Conservation (phyloP, 2,797 vertebrate genomes). For the Harpagifer antarcticus region DNA sequence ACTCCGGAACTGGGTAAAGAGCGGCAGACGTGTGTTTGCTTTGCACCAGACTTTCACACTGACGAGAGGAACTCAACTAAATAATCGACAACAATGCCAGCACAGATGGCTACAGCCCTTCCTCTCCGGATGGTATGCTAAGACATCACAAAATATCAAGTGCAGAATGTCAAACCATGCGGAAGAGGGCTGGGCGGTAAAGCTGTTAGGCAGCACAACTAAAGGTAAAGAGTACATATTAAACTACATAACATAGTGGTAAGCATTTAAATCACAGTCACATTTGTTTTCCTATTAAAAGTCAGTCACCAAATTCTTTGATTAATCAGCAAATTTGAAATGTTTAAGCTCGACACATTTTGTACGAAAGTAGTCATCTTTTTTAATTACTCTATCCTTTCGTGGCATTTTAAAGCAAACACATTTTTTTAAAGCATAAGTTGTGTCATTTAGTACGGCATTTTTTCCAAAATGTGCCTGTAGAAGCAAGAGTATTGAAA, state of each 20-base stretch:
- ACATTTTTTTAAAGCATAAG: not conserved
- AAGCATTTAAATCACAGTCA: not conserved
- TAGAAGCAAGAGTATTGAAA: not conserved
- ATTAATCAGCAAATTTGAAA: not conserved
- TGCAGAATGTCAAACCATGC: slow-evolving; percentile 66
- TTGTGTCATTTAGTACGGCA: not conserved
- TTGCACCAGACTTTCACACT: slow-evolving; percentile 83
- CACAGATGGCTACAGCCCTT: slow-evolving; percentile 72
- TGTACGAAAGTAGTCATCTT: not conserved
- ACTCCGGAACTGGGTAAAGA: slow-evolving; percentile 81
- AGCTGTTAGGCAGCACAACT: slow-evolving; percentile 12
- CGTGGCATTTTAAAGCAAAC: not conserved
- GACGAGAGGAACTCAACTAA: slow-evolving; percentile 81
- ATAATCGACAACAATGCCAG: slow-evolving; percentile 83
- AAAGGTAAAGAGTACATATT: slow-evolving; percentile 1
- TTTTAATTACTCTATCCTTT: not conserved
- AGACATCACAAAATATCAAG: slow-evolving; percentile 81
- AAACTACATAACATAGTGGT: not conserved
- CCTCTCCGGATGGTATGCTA: slow-evolving; percentile 78
- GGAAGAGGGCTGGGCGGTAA: slow-evolving; percentile 55
- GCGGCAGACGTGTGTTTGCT: slow-evolving; percentile 78
- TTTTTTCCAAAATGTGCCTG: not conserved
- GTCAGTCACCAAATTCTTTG: not conserved
- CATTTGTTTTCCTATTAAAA: not conserved
- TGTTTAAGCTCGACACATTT: not conserved